These are phyloP conservation scores for Dipus sagitta DNA, from an alignment of 2,797 vertebrate species.

Conservation along the genomic window DNA sequence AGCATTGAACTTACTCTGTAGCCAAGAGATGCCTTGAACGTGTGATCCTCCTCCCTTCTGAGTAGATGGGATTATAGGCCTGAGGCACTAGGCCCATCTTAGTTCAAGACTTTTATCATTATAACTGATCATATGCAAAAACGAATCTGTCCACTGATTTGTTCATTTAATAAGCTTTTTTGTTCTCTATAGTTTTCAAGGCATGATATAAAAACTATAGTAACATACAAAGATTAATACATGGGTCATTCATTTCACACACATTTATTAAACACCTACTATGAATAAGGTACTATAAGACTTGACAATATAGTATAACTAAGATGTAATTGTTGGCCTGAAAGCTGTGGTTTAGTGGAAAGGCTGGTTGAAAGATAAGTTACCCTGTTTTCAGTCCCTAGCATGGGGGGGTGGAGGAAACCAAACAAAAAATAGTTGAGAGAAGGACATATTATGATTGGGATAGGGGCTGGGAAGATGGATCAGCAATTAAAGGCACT, in stretches of 20 bases:
- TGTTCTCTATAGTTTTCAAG: conserved; percentile 24
- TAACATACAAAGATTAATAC: conserved; percentile 28
- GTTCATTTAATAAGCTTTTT: conserved; percentile 48
- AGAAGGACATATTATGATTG: neutral
- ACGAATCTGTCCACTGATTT: neutral
- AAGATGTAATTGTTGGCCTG: neutral
- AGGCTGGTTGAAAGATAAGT: neutral
- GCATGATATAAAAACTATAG: conserved; percentile 36
- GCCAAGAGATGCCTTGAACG: neutral
- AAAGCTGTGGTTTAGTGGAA: conserved; percentile 16
- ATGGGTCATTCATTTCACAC: conserved; percentile 41
- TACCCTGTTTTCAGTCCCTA: neutral
- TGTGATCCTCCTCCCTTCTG: neutral
- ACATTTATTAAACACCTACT: conserved; percentile 29
- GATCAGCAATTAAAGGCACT: too few species aligned
- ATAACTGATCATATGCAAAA: conserved; percentile 39
- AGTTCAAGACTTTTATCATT: conserved; percentile 6
- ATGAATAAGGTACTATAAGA: conserved; percentile 44
- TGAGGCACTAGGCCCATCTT: too few species aligned
- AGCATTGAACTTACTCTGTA: neutral
- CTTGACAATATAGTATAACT: neutral
- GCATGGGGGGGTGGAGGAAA: neutral
- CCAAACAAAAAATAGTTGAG: neutral
- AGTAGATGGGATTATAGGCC: neutral
- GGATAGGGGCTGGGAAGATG: too few species aligned